These are phyloP conservation scores for Colostygia pectinataria DNA, from an alignment of 2,888 invertebrate genomes.

Conservation along the genomic window DNA sequence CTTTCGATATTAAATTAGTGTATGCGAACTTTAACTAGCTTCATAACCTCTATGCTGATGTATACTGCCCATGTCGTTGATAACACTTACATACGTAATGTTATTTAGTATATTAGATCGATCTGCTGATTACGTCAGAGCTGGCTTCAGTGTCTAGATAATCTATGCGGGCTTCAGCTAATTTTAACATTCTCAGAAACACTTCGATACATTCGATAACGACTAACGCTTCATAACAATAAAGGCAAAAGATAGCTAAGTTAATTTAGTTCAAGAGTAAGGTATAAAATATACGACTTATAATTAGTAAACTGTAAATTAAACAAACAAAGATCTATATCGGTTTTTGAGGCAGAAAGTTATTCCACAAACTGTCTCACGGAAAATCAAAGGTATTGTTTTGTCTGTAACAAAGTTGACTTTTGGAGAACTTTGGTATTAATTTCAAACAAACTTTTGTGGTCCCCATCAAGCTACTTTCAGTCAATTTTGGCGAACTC, in stretches of 20 bases:
- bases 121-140: conserved; percentile 78
- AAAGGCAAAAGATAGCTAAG: conserved; percentile 29
- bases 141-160: conserved; percentile 82
- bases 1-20: conserved; percentile 82
- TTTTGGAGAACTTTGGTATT: conserved; percentile 18
- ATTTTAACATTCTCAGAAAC: conserved; percentile 63
- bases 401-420: conserved; percentile 28
- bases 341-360: conserved; percentile 21
- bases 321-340: conserved; percentile 25
- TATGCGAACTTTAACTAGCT: conserved; percentile 80
- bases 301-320: conserved; percentile 27
- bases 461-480: conserved; percentile 10
- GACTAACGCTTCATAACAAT: conserved; percentile 53
- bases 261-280: conserved; percentile 30
- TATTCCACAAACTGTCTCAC: conserved; percentile 22
- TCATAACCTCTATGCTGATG: conserved; percentile 81
- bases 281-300: conserved; percentile 24
- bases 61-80: conserved; percentile 76
- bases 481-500: conserved; percentile 8
- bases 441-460: conserved; percentile 17
- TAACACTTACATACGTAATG: conserved; percentile 74
- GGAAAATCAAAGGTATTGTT: conserved; percentile 34
- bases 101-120: conserved; percentile 77
- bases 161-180: conserved; percentile 81
- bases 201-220: conserved; percentile 49